Conservation (phyloP, 2,797 vertebrate species). For the Malurus leucopterus region DNA sequence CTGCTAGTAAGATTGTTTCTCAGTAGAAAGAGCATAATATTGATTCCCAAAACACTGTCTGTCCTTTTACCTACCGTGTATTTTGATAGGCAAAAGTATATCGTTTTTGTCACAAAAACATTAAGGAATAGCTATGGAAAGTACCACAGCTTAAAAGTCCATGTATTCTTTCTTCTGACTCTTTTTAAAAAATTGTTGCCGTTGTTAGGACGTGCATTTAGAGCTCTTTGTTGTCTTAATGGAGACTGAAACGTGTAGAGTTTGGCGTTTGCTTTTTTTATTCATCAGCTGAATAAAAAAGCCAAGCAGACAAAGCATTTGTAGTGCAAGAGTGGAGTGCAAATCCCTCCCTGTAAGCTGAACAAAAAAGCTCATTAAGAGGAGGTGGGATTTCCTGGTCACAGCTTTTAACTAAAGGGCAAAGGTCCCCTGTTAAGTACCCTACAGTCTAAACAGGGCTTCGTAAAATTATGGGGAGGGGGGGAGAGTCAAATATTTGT, state of each 20-base stretch:
- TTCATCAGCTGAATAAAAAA: conserved; percentile 68
- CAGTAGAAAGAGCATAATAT: not conserved
- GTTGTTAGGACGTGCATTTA: conserved; percentile 38
- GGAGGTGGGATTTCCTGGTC: conserved; percentile 73
- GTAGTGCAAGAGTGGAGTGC: conserved; percentile 63
- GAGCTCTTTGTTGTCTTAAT: conserved; percentile 71
- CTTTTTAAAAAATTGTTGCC: conserved; percentile 2
- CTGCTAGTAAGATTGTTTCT: not conserved
- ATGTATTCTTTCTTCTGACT: conserved; percentile 3
- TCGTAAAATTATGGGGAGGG: conserved; percentile 53
- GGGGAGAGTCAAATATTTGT: conserved; percentile 71
- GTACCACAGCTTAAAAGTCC: not conserved
- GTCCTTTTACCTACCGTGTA: conserved; percentile 3
- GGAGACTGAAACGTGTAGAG: conserved; percentile 63
- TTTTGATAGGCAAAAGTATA: not conserved
- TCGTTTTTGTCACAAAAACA: not conserved
- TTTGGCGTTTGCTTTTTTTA: conserved; percentile 59
- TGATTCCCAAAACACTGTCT: conserved; percentile 7
- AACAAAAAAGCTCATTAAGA: conserved; percentile 74
- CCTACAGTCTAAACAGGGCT: conserved; percentile 69
- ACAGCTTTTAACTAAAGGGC: conserved; percentile 74
- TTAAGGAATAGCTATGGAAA: not conserved
- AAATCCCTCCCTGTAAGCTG: conserved; percentile 55
- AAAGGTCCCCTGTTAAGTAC: conserved; percentile 76
- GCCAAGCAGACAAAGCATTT: conserved; percentile 65